phyloP scores from a whole-genome alignment of 2,113 vertebrate genomes.

The Isichthys henryi region DNA sequence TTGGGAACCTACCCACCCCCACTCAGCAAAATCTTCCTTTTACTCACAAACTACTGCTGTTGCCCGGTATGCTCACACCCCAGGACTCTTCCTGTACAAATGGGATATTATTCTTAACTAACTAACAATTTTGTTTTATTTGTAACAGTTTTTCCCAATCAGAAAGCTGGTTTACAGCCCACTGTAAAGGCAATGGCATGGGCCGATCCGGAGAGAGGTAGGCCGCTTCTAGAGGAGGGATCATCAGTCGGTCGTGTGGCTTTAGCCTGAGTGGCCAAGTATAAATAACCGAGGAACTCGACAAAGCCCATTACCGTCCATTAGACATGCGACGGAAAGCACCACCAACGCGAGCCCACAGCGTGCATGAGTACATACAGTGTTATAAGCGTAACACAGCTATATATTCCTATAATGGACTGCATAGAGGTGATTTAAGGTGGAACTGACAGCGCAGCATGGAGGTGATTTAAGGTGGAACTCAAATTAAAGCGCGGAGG shows the following conservation, averaged over 20 bases:
- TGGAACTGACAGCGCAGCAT: not conserved
- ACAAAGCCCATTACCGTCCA: not conserved
- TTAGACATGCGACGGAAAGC: not conserved
- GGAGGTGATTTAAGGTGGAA: not conserved
- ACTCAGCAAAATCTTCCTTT: not conserved
- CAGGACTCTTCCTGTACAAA: not conserved
- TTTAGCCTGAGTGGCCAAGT: not conserved
- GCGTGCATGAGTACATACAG: not conserved
- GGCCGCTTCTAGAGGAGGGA: not conserved
- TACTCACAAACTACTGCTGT: not conserved
- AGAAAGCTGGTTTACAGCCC: not conserved
- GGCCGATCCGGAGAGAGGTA: not conserved
- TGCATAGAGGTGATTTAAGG: not conserved
- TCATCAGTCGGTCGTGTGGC: not conserved
- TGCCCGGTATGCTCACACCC: not conserved
- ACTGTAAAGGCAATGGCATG: not conserved
- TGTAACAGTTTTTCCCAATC: not conserved
- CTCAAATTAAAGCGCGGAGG: not conserved
- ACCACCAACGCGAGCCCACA: not conserved
- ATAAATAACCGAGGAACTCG: not conserved
- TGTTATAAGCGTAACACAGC: not conserved
- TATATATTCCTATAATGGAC: not conserved
- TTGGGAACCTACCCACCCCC: not conserved
- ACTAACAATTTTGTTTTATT: not conserved
- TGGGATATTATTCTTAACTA: not conserved